Evolutionary conservation across 2,113 vertebrate species (phyloP), one percentile per base, ranked within the genome.

Genomic region (Micronycteris hirsuta): DNA sequence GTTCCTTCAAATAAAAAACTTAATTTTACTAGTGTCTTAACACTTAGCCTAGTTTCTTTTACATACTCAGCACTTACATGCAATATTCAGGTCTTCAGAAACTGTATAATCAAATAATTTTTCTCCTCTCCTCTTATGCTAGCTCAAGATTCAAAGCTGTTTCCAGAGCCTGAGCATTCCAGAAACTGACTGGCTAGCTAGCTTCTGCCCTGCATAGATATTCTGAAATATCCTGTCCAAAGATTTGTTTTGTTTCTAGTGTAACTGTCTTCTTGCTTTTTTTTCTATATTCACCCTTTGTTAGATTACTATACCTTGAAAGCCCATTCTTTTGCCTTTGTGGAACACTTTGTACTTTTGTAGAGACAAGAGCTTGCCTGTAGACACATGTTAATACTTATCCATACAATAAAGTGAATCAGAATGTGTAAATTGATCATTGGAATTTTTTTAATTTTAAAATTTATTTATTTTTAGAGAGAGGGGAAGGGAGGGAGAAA

Each of bases 181-280:
- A 81, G 70, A 94, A 94, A 26, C 19, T 86, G 12, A 81, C 47
- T 86, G 20, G 1, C 43, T 83, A 84, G 19, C 58, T 83, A 49
- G 2, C n/a, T 95, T 94, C 74, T 92, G 14, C 26, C 65, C 93
- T 93, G 14, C 33, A 31, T 84, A 96, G 74, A 68, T 95, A 90
- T 61, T 94, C 56, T 93, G n/a, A 41, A 82, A 86, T 96, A 93
- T 74, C 94, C 5, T 93, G 17, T 89, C 80, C 22, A 89, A 93
- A 86, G 80, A 31, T 91, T 91, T 87, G 3, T 95, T 91, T 43
- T 54, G n/a, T 93, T 80, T 82, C 41, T 89, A 65, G 9, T 70
- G 8, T 2, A 67, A 38, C 14, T 97, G 11, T 81, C 61, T 74
- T 89, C 86, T 90, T 96, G 52, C 78, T 73, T 52, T 83, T 91